Conservation (phyloP, 2,888 invertebrate species). For the Nephrocerus scutellatus region DNA sequence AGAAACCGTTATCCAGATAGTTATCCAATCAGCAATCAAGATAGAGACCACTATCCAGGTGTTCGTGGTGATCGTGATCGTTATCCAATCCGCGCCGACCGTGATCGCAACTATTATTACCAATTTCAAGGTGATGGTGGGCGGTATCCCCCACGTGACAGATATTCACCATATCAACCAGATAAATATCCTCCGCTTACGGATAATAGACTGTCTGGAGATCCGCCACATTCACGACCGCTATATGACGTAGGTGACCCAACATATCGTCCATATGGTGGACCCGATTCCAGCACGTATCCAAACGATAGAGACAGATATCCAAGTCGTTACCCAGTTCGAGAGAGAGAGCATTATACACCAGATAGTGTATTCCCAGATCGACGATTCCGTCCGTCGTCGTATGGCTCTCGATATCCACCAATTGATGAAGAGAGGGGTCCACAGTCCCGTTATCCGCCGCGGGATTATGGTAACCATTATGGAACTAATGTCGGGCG, state of each 20-base stretch:
- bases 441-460: slow-evolving; percentile 21
- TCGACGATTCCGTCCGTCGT: slow-evolving; percentile 44
- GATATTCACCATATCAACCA: slow-evolving; percentile 26
- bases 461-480: no score
- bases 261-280: slow-evolving; percentile 36
- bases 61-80: slow-evolving; percentile 25
- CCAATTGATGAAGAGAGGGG: slow-evolving; percentile 29
- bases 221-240: slow-evolving; percentile 45
- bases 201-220: slow-evolving; percentile 39
- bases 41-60: slow-evolving; percentile 26
- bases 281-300: no score
- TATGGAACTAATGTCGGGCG: slow-evolving; percentile 12
- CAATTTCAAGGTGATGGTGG: slow-evolving; percentile 23
- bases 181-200: slow-evolving; percentile 36
- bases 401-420: slow-evolving; percentile 47
- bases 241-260: slow-evolving; percentile 38
- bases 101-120: slow-evolving; percentile 21
- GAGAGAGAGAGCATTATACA: slow-evolving; percentile 40
- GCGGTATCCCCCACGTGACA: slow-evolving; percentile 26
- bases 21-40: slow-evolving; percentile 15
- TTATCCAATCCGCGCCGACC: slow-evolving; percentile 23
- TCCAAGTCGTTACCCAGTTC: slow-evolving; percentile 32
- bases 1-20: slow-evolving; percentile 31
- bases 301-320: slow-evolving; percentile 40
- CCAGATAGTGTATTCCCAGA: slow-evolving; percentile 48